Percentiles rank a stretch among this genome's conserved stretches.
phyloP scores from a whole-genome alignment of 1,140 invertebrate species.

The Dendrolimus punctatus region DNA sequence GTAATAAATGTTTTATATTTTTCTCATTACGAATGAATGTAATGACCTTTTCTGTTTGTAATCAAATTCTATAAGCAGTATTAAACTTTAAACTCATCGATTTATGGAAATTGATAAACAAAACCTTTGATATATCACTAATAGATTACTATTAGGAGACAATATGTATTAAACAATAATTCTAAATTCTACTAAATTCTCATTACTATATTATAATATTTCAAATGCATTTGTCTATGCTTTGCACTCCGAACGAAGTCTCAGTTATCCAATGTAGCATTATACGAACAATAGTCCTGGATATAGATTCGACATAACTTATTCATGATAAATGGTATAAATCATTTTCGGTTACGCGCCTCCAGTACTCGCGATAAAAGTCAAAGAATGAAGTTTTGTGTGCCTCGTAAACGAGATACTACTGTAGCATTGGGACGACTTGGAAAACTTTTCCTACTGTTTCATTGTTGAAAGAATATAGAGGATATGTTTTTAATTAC shows the following conservation, averaged over 20 bases:
- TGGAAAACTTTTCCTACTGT: slow-evolving; percentile 7
- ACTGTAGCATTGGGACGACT: slow-evolving; percentile 21
- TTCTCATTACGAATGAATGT: slow-evolving; percentile 2
- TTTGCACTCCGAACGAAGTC: no score
- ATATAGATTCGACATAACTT: slow-evolving; percentile 54
- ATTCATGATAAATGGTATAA: slow-evolving; percentile 70
- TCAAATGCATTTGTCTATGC: no score
- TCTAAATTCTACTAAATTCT: no score
- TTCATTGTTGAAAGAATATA: slow-evolving; percentile 10
- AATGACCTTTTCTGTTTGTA: neutral
- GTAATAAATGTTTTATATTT: slow-evolving; percentile 29
- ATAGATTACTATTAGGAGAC: no score
- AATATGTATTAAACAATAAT: no score
- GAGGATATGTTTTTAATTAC: slow-evolving; percentile 9
- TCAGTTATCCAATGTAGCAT: slow-evolving; percentile 4
- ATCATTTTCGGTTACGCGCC: slow-evolving; percentile 62
- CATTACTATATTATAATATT: no score
- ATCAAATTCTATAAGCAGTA: neutral
- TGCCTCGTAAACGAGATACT: slow-evolving; percentile 59
- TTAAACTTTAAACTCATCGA: neutral
- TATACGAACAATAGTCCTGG: slow-evolving; percentile 43
- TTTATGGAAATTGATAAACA: no score
- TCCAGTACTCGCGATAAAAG: slow-evolving; percentile 56
- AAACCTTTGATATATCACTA: no score
- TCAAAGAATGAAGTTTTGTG: slow-evolving; percentile 64